Base-by-base conservation (phyloP, 2,113 vertebrate species). In the Lophura nycthemera region DNA sequence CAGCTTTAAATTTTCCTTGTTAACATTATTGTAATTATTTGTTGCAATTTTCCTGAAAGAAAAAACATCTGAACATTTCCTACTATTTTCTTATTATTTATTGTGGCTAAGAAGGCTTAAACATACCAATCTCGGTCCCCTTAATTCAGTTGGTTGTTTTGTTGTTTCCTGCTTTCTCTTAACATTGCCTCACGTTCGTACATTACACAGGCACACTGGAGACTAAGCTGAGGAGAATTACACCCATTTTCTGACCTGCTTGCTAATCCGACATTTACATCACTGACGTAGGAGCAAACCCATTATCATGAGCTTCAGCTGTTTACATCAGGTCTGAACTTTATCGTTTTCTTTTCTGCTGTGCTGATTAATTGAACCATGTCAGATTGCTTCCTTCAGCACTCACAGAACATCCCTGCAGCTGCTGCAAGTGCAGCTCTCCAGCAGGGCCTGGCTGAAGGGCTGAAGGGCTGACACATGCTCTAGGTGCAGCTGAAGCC, bases 291-390 rank as follows among this genome's bases (percentile, higher is more conserved):
- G 78, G 60, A 64, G 71, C 81, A 78, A 91, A 70, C 70, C 50
- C 71, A 76, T 96, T 81, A 89, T 84, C 73, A 47, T 59, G 65
- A 91, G 38, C 80, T 94, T 83, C 76, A 77, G 42, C 38, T 92
- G 69, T 72, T 95, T 92, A 82, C 66, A 87, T 81, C 94, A 85
- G 11, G 1, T 91, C 71, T 91, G 64, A 57, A 10, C 91, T 95
- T 89, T 91, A 90, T 69, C 45, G 54, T 67, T 92, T 72, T 82
- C 56, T 92, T 88, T 75, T 83, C 54, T 90, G 56, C 67, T 87
- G 71, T 3, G 3, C 59, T 65, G 52, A 59, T 75, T 67, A 85
- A 87, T 71, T 92, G 43, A 71, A 61, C 60, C 36, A 50, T 36
- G 85, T 66, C 92, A 77, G 59, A 76, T 84, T 63, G 71, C 84